phyloP scores from a whole-genome alignment of 2,888 invertebrate genomes.

The Tetheella fluctuosa region DNA sequence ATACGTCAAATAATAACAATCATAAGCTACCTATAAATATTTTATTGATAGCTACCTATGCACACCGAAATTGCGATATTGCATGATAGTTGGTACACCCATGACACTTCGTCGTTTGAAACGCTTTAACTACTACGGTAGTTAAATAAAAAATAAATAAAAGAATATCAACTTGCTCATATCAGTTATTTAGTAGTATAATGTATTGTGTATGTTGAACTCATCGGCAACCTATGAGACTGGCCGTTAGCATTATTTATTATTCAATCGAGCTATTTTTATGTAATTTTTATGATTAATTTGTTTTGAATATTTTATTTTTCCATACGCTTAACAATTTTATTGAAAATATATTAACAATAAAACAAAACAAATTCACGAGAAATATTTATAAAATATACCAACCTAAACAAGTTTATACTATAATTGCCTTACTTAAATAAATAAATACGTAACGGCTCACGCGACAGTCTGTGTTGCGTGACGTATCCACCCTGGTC shows the following conservation, averaged over 20 bases:
- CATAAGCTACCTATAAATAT: slow-evolving; percentile 34
- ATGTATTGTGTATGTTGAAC: no score
- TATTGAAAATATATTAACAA: no score
- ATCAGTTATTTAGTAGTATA: no score
- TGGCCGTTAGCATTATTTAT: no score
- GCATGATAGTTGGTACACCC: slow-evolving; percentile 55
- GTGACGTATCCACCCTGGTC: slow-evolving; percentile 49
- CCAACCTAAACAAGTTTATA: background rate
- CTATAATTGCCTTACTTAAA: background rate
- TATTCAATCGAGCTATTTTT: no score
- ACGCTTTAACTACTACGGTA: slow-evolving; percentile 43
- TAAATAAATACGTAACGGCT: slow-evolving; percentile 23
- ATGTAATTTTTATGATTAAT: no score
- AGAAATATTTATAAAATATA: background rate
- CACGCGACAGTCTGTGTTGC: slow-evolving; percentile 50
- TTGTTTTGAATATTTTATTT: no score
- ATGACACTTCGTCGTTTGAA: slow-evolving; percentile 54
- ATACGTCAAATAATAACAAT: slow-evolving; percentile 19
- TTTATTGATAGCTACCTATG: slow-evolving; percentile 31
- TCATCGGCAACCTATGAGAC: no score
- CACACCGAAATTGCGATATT: slow-evolving; percentile 56
- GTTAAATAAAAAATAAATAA: no score
- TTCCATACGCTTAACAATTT: no score
- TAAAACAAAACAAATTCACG: background rate
- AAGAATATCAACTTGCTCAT: background rate